phyloP scores from a whole-genome alignment of 2,888 invertebrate genomes.

The Ophion ellenae region DNA sequence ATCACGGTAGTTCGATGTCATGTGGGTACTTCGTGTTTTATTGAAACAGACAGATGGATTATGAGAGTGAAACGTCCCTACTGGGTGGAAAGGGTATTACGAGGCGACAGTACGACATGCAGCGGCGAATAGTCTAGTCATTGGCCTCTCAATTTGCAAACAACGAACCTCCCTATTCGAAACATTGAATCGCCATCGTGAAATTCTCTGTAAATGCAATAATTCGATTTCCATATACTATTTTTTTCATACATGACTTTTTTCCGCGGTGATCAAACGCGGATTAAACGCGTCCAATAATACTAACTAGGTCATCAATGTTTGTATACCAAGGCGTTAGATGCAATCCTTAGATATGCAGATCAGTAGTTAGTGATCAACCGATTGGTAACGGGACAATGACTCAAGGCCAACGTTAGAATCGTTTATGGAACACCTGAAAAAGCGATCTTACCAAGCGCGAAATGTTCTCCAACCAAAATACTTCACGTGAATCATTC shows the following conservation, averaged over 20 bases:
- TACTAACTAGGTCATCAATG: background rate
- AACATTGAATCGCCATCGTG: background rate
- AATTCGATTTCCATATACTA: background rate
- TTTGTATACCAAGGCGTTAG: background rate
- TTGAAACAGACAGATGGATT: conserved; percentile 30
- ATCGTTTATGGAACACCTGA: background rate
- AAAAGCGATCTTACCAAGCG: background rate
- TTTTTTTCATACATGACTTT: background rate
- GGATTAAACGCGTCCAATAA: background rate
- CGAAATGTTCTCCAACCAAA: background rate
- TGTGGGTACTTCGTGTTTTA: conserved; percentile 25
- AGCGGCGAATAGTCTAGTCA: background rate
- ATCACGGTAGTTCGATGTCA: conserved; percentile 23
- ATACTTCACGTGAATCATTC: conserved; percentile 1
- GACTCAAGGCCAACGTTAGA: background rate
- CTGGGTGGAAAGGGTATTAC: conserved; percentile 6
- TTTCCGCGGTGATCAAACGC: background rate
- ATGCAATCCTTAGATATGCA: too few relatives aligned
- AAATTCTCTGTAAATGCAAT: background rate
- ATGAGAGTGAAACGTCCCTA: conserved; percentile 22
- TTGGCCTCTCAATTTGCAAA: background rate
- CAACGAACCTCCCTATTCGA: background rate
- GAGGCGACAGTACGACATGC: background rate
- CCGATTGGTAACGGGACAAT: background rate
- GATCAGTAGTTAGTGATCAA: background rate